Evolutionary conservation across 64 coral and sea anemone species (phyloP), one percentile per base, ranked within the genome.

Genomic region (Montipora cactus): DNA sequence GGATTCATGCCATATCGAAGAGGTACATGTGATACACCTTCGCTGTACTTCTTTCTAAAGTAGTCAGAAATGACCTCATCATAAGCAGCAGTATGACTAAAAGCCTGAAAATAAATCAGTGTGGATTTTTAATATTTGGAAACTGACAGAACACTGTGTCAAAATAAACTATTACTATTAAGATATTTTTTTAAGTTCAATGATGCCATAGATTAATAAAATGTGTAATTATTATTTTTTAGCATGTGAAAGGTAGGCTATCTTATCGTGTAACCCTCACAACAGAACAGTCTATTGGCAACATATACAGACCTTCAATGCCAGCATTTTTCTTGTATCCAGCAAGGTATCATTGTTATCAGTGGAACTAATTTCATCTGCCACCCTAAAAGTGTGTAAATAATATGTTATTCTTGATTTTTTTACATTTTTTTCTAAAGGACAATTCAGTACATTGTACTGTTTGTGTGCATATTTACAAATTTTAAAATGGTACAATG

Each of bases 1-100:
- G 97, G 97, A 81, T 98, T 98, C 97, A 98, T 98, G 51, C 97
- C 97, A 75, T 98, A 98, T 8, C 97, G 80, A 20, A 98, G 81
- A 47, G 94, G 97, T 70, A 98, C 78, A 21, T 95, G 91, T 28
- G 97, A 98, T 19, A 98, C 91, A 49, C 88, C 94, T 81, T 88
- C 80, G 91, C 94, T 95, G 59, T 95, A 98, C 57, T 98, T 77
- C 72, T 95, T 98, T 55, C 97, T 90, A 77, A 98, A 98, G 94
- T 95, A 98, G 75, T 98, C 97, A 61, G 97, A 95, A 95, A 98
- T 98, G 22, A 94, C 91, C 15, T 95, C 76, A 84, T 98, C 97
- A 83, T 98, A 98, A 67, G 81, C 68, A 23, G 97, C 97, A 67
- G 97, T 98, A 59, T 98, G 97, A 59, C 80, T 98, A 72, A 98